Conservation (phyloP, 2,797 vertebrate genomes). For the Esox masquinongy region DNA sequence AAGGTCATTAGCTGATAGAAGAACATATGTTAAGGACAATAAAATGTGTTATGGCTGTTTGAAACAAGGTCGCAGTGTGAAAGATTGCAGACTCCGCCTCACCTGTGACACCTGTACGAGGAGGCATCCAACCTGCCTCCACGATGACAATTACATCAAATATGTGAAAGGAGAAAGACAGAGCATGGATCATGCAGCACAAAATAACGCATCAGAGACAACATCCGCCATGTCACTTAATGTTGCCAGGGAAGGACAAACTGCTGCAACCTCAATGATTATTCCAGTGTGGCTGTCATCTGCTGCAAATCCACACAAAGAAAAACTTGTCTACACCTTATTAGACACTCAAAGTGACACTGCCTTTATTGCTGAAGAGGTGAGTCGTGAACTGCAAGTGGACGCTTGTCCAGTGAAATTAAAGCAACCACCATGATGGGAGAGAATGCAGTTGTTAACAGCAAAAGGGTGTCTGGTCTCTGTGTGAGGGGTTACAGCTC, state of each 20-base stretch:
- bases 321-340: slow-evolving; percentile 20
- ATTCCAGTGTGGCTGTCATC: slow-evolving; percentile 16
- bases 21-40: slow-evolving; percentile 9
- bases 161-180: neutral
- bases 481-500: slow-evolving; percentile 20
- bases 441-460: slow-evolving; percentile 6
- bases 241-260: neutral
- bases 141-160: slow-evolving; percentile 5
- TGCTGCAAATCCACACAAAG: neutral
- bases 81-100: slow-evolving; percentile 1
- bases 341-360: slow-evolving; percentile 16
- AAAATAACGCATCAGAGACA: neutral
- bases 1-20: neutral
- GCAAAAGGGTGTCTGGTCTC: slow-evolving; percentile 10
- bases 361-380: slow-evolving; percentile 8
- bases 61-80: neutral
- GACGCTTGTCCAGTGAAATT: slow-evolving; percentile 21
- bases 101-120: neutral
- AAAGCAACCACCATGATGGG: slow-evolving; percentile 24
- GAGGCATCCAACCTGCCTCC: slow-evolving; percentile 18
- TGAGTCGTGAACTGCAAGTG: slow-evolving; percentile 12
- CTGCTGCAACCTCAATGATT: slow-evolving; percentile 13
- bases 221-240: neutral
- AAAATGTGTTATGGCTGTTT: slow-evolving; percentile 19
- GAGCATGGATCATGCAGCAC: neutral